phyloP scores from a whole-genome alignment of 1,140 invertebrate genomes.

The Trinorchestia longiramus region DNA sequence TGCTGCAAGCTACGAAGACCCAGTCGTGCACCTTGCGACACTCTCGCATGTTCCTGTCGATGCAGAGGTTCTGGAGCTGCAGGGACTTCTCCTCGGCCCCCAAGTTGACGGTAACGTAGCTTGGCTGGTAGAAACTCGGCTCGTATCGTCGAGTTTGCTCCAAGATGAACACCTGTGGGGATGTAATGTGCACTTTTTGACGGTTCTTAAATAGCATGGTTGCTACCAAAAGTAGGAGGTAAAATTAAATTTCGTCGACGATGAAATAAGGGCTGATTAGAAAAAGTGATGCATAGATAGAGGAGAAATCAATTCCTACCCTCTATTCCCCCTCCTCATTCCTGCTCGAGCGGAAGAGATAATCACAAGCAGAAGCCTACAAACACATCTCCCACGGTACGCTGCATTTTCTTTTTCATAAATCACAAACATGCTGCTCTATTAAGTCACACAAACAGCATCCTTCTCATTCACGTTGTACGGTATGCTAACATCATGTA shows the following conservation, averaged over 20 bases:
- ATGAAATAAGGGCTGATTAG: neutral
- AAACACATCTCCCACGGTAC: neutral
- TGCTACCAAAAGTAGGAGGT: neutral
- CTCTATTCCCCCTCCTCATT: neutral
- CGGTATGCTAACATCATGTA: too few species aligned
- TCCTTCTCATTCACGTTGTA: too few species aligned
- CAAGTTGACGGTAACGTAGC: slow-evolving; percentile 93
- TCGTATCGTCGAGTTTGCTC: slow-evolving; percentile 94
- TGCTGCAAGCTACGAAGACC: slow-evolving; percentile 91
- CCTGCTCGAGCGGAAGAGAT: too few species aligned
- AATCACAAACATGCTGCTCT: neutral
- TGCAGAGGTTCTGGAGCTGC: slow-evolving; percentile 86
- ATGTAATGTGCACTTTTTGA: neutral
- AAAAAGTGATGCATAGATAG: neutral
- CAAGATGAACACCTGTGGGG: slow-evolving; percentile 82
- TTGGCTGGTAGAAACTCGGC: slow-evolving; percentile 95
- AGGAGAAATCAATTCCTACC: neutral
- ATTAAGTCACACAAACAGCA: neutral
- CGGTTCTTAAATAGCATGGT: neutral
- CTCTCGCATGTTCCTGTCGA: slow-evolving; percentile 74
- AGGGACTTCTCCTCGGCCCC: slow-evolving; percentile 92
- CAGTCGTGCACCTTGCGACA: slow-evolving; percentile 88
- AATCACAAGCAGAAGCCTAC: neutral
- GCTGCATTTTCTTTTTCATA: neutral
- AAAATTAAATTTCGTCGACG: neutral